Evolutionary conservation across 2,113 vertebrate species (phyloP).

Genomic region (Tauraco erythrolophus): DNA sequence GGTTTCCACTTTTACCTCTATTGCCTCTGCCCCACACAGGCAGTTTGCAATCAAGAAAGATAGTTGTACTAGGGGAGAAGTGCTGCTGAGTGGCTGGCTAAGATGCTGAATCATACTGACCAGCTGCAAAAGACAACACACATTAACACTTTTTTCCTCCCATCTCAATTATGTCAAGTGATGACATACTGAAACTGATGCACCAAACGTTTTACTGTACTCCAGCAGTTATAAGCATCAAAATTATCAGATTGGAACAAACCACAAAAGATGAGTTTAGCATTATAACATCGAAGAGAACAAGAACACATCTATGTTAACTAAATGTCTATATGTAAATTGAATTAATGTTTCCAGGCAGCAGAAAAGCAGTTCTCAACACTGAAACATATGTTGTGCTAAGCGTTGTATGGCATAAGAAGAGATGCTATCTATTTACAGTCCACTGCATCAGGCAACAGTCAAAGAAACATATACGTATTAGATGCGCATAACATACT

Average conservation of each 20-base stretch:
- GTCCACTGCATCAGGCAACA: not conserved
- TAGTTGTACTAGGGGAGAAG: not conserved
- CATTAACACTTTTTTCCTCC: not conserved
- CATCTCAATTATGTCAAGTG: not conserved
- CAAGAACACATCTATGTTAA: not conserved
- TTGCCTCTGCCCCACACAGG: not conserved
- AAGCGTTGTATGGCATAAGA: not conserved
- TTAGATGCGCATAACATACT: not conserved
- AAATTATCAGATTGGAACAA: not conserved
- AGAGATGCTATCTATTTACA: not conserved
- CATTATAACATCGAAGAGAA: not conserved
- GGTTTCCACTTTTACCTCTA: not conserved
- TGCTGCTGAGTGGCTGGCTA: not conserved
- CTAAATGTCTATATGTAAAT: not conserved
- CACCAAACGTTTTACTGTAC: not conserved
- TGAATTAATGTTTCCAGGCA: not conserved
- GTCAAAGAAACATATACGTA: not conserved
- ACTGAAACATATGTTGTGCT: not conserved
- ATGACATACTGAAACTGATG: not conserved
- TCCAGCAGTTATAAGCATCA: not conserved
- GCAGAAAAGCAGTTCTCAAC: constrained; percentile 20
- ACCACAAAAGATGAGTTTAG: not conserved
- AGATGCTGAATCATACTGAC: not conserved
- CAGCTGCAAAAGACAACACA: constrained; percentile 1
- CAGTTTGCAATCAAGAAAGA: not conserved